Conservation (phyloP, 2,113 vertebrate species). For the Acrocephalus kingi region DNA sequence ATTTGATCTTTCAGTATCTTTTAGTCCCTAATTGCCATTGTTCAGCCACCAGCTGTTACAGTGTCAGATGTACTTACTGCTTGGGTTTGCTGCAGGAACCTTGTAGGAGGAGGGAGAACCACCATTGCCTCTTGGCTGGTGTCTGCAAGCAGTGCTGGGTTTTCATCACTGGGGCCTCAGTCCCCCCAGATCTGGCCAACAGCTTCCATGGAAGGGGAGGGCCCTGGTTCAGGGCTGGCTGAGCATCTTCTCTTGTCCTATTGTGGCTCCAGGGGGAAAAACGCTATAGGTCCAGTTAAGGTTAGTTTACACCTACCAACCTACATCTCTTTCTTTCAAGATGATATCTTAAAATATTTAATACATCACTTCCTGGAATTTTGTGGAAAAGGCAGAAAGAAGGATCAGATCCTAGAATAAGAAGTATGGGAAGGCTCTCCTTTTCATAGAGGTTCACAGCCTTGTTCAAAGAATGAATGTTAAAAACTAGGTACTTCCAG, state of each 20-base stretch:
- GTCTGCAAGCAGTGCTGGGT: background rate
- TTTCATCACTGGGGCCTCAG: background rate
- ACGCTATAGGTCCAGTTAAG: too few species aligned
- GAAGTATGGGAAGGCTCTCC: background rate
- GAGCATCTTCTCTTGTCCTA: background rate
- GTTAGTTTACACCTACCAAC: background rate
- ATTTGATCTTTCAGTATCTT: background rate
- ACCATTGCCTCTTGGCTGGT: background rate
- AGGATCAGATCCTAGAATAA: background rate
- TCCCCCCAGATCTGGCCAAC: background rate
- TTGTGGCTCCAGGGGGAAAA: fast-evolving
- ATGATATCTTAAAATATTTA: background rate
- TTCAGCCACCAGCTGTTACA: constrained; percentile 9
- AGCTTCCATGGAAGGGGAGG: background rate
- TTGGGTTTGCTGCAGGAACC: background rate
- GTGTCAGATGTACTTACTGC: background rate
- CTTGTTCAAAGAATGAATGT: background rate
- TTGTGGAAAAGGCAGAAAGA: background rate
- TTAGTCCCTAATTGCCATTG: background rate
- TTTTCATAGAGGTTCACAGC: background rate
- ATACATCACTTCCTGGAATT: background rate
- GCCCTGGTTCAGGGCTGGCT: background rate
- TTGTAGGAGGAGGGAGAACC: background rate
- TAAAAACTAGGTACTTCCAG: background rate
- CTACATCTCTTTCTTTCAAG: background rate